Evolutionary conservation across 2,888 invertebrate genomes (phyloP).

Genomic region (Oxystoma pomonae): DNA sequence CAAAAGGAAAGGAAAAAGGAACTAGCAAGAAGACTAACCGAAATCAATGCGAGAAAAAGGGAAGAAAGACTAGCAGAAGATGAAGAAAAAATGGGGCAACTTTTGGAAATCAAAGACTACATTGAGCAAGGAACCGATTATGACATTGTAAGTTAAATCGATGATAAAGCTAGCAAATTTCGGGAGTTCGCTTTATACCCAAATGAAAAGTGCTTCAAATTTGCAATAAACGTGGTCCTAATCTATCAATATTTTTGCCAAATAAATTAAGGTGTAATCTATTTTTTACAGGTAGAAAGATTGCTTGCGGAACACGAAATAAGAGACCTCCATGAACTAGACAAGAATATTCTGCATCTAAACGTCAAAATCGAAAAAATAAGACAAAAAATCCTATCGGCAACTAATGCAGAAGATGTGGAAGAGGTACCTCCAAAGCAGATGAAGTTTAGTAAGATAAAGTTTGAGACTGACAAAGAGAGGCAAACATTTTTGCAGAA

Average conservation of each 20-base stretch:
- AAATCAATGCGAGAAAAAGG: conserved; percentile 85
- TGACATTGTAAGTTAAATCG: conserved; percentile 38
- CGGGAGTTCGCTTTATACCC: too few relatives aligned
- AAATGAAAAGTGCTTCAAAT: too few relatives aligned
- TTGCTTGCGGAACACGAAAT: conserved; percentile 73
- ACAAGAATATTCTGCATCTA: conserved; percentile 65
- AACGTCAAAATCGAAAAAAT: conserved; percentile 72
- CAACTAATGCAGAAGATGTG: conserved; percentile 54
- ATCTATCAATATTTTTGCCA: too few relatives aligned
- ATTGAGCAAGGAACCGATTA: conserved; percentile 72
- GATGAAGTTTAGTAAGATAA: conserved; percentile 45
- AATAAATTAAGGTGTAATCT: background rate
- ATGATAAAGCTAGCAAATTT: too few relatives aligned
- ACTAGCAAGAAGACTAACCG: conserved; percentile 76
- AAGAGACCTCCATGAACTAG: conserved; percentile 73
- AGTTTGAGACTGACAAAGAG: conserved; percentile 45
- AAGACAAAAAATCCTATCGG: conserved; percentile 69
- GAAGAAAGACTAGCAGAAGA: conserved; percentile 86
- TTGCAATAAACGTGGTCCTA: too few relatives aligned
- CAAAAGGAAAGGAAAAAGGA: conserved; percentile 85
- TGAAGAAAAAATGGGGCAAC: conserved; percentile 76
- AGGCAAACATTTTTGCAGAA: conserved; percentile 52
- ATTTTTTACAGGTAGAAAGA: conserved; percentile 41
- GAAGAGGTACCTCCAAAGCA: conserved; percentile 47
- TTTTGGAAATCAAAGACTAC: conserved; percentile 71